These are phyloP conservation scores for Gerris lacustris DNA, from an alignment of 2,888 invertebrate species.

Conservation along the genomic window DNA sequence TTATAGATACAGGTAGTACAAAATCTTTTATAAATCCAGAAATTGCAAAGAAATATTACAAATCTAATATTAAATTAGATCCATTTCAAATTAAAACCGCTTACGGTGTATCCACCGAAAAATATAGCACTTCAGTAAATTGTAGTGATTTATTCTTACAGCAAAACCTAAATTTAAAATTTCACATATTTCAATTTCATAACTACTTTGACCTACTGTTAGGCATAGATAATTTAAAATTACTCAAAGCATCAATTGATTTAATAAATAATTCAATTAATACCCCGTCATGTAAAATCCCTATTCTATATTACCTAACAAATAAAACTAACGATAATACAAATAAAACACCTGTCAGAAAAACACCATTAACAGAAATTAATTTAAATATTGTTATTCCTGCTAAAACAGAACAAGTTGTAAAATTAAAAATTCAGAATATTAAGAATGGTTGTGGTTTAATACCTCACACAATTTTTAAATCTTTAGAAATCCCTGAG, in stretches of 20 bases:
- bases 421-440: slow-evolving; percentile 7
- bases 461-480: no score
- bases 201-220: no score
- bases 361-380: no score
- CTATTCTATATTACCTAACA: slow-evolving; percentile 3
- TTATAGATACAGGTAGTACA: no score
- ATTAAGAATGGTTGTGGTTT: slow-evolving; percentile 10
- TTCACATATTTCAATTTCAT: no score
- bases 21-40: not conserved
- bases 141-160: not conserved
- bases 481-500: no score
- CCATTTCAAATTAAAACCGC: not conserved
- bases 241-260: slow-evolving; percentile 8
- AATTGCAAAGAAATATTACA: not conserved
- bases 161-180: not conserved
- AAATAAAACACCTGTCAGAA: no score
- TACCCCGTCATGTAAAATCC: no score
- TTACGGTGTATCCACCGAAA: not conserved
- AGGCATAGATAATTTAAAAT: no score
- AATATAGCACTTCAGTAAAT: not conserved
- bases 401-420: no score
- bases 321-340: no score
- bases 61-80: not conserved
- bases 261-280: slow-evolving; percentile 3
- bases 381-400: no score